These are phyloP conservation scores for Amphipoea lucens DNA, from an alignment of 2,888 invertebrate genomes.

Conservation along the genomic window DNA sequence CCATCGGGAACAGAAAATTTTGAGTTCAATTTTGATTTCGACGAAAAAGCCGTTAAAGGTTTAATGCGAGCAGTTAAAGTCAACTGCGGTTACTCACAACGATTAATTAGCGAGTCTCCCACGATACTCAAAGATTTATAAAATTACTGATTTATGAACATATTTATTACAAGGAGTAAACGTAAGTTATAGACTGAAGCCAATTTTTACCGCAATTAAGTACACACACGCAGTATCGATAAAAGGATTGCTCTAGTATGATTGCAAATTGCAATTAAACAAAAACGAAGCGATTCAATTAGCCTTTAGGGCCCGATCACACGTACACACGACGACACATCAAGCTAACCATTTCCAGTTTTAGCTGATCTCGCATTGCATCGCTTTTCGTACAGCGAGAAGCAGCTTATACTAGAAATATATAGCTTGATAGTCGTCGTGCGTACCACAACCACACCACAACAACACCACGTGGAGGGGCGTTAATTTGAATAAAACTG, in stretches of 20 bases:
- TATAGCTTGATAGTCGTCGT: background rate
- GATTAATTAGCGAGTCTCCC: conserved; percentile 59
- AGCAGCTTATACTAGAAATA: background rate
- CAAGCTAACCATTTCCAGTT: background rate
- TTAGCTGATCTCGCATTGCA: background rate
- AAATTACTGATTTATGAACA: conserved; percentile 39
- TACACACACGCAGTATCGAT: background rate
- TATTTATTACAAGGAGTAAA: conserved; percentile 10
- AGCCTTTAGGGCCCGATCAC: background rate
- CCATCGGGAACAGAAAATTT: conserved; percentile 53
- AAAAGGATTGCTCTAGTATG: background rate
- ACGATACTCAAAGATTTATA: conserved; percentile 24
- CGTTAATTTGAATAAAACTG: background rate
- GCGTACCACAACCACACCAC: too few relatives aligned
- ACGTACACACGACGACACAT: background rate
- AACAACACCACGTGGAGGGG: background rate
- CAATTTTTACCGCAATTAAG: background rate
- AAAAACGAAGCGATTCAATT: background rate
- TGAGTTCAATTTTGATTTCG: conserved; percentile 70
- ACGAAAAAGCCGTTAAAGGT: conserved; percentile 70
- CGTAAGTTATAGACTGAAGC: background rate
- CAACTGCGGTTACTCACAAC: conserved; percentile 40
- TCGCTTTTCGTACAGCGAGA: background rate
- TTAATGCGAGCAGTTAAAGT: conserved; percentile 55
- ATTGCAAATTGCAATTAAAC: conserved; percentile 4